Base-by-base conservation (phyloP, 2,888 invertebrate genomes). In the Scaptomyza tumidula region DNA sequence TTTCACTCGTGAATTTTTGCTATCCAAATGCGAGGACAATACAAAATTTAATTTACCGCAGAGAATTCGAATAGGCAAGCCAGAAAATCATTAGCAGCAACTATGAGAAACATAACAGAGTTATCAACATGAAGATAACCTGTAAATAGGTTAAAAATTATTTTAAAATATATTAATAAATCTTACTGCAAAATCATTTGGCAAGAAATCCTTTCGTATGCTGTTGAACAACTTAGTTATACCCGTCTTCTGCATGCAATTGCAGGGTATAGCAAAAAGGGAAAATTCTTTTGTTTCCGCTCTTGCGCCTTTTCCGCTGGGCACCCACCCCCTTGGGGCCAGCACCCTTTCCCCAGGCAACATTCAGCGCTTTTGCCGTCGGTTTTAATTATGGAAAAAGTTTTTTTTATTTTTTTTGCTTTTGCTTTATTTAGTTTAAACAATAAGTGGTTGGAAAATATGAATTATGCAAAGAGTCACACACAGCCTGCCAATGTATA, bases 381-480 rank as follows among this genome's bases (percentile, higher is more conserved):
- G 73, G 75, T 84, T 80, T 84, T 85, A 84, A 84, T 84, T 82
- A 84, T 85, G 85, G 85, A 84, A 83, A 83, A 84, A 84, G 83
- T 84, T 85, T 81, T 39, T 29, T 29, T 29, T 29, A 19, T 19
- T 29, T 29, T 6, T 29, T 29, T 29, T 29, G 29, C 29, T 29
- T 29, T 84, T 84, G 82, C 85, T 82, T 85, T 85, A 84, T 84
- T 84, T 81, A 78, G 80, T 76, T 79, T 79, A 79, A 83, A 83
- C 82, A 83, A 83, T 83, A 84, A 82, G 81, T 84, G 82, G 84
- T 79, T 81, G 84, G 71, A 79, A 83, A 81, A 81, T 83, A 84
- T 83, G 85, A 83, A 84, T 83, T 72, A 77, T 77, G 79, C 73
- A 84, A 81, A 80, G 75, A 72, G 65, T 59, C 71, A 68, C 43